These are phyloP conservation scores for Microcebus ravelobensis DNA, from an alignment of 2,113 vertebrate species.

Conservation along the genomic window DNA sequence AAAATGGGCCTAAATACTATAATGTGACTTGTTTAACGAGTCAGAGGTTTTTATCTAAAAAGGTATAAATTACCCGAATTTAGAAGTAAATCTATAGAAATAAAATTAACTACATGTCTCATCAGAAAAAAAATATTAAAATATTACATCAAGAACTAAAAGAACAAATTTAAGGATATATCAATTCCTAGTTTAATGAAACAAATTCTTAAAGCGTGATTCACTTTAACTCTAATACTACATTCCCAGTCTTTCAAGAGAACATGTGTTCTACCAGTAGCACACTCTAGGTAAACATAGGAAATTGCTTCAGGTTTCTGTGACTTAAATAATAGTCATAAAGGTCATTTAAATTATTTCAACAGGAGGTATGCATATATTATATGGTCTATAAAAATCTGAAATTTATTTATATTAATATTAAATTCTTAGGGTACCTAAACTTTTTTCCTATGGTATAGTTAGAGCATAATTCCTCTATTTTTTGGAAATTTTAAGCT, in stretches of 20 bases:
- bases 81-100: neutral
- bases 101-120: neutral
- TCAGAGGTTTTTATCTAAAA: slow-evolving; percentile 33
- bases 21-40: neutral
- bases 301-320: neutral
- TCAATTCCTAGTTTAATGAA: slow-evolving; percentile 26
- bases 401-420: slow-evolving; percentile 11
- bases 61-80: neutral
- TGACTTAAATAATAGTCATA: neutral
- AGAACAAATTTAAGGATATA: neutral
- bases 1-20: neutral
- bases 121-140: neutral
- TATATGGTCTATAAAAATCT: neutral
- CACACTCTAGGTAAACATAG: neutral
- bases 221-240: neutral
- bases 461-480: neutral
- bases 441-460: neutral
- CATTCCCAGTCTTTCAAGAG: neutral
- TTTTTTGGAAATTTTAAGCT: neutral
- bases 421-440: neutral
- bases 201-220: neutral
- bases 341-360: neutral
- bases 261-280: neutral
- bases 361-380: neutral
- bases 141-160: neutral